A percentile compares a stretch with the other conserved stretches of the same genome.
Evolutionary conservation across 2,888 invertebrate genomes (phyloP).

Genomic region (Pecten maximus): DNA sequence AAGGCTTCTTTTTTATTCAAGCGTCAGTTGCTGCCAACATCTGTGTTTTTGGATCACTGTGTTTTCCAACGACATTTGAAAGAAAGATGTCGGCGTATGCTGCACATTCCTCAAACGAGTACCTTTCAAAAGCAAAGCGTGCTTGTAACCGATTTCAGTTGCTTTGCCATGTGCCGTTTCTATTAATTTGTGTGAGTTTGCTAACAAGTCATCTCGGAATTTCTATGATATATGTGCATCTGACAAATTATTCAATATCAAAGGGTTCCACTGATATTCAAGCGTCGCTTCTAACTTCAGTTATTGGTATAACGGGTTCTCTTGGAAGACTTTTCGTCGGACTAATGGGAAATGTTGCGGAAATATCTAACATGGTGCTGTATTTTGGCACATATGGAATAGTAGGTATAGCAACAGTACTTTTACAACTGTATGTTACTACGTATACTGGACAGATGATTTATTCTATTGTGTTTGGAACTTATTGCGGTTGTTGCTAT

Average conservation of each 20-base stretch:
- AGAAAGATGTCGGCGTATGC: background rate
- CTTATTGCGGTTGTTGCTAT: conserved; percentile 64
- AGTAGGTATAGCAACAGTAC: conserved; percentile 57
- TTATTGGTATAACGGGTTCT: conserved; percentile 59
- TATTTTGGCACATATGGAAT: conserved; percentile 61
- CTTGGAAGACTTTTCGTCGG: conserved; percentile 58
- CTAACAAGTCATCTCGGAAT: conserved; percentile 61
- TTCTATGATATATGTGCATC: conserved; percentile 64
- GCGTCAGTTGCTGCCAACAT: conserved; percentile 63
- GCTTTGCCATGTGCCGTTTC: conserved; percentile 57
- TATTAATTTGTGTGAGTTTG: conserved; percentile 59
- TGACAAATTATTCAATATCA: conserved; percentile 58
- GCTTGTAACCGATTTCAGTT: conserved; percentile 56
- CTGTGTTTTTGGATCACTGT: conserved; percentile 61
- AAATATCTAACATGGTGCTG: conserved; percentile 61
- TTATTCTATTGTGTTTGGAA: conserved; percentile 60
- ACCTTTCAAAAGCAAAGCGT: conserved; percentile 36
- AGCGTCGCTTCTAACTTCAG: conserved; percentile 56
- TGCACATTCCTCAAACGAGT: background rate
- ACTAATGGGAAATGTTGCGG: conserved; percentile 56
- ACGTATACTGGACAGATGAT: conserved; percentile 58
- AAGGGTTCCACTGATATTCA: conserved; percentile 52
- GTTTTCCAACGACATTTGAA: conserved; percentile 62
- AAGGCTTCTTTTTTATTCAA: conserved; percentile 60
- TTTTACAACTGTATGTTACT: conserved; percentile 61